Evolutionary conservation across 2,113 vertebrate species (phyloP), one percentile per base, ranked within the genome.

Genomic region (Plecotus auritus): DNA sequence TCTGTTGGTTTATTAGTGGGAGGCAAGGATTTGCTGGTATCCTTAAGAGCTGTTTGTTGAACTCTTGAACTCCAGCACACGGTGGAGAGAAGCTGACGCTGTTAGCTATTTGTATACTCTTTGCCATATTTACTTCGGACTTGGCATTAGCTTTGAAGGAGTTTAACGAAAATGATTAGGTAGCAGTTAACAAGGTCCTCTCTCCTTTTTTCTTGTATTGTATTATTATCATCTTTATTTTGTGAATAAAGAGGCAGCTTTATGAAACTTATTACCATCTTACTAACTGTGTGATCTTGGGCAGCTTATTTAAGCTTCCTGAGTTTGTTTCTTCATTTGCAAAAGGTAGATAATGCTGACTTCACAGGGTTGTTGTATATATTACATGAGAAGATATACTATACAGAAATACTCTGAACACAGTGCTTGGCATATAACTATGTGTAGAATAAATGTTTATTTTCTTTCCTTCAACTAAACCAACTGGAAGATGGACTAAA

Each of bases 31-130:
- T 91, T 98, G 70, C 89, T 99, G 97, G 98, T 97, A 17, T 98
- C 98, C 47, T 97, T 98, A 74, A 98, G 98, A 95, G 98, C 23
- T 98, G 8, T 98, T 98, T 77, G 99, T 99, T 56, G 98, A 98
- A 97, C 97, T 99, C 85, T 99, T 59, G 98, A 98, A 97, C 97
- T 99, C 84, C 98, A 98, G 94, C 98, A 98, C 95, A 87, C 97
- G 1, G 97, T 93, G 12, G 96, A 98, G 95, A 98, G 94, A 54
- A 98, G 97, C 77, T 96, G 98, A 91, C 98, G 98, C 95, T 98
- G 98, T 98, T 97, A 98, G 40, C 98, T 99, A 88, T 98, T 99
- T 37, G 98, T 98, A 97, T 98, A n/a, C 14, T 35, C 61, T 67
- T 66, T 42, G 30, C 14, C 18, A 0, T 51, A 42, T 51, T 94